These are phyloP conservation scores for Epinotia ramella DNA, from an alignment of 2,888 invertebrate genomes.

Conservation along the genomic window DNA sequence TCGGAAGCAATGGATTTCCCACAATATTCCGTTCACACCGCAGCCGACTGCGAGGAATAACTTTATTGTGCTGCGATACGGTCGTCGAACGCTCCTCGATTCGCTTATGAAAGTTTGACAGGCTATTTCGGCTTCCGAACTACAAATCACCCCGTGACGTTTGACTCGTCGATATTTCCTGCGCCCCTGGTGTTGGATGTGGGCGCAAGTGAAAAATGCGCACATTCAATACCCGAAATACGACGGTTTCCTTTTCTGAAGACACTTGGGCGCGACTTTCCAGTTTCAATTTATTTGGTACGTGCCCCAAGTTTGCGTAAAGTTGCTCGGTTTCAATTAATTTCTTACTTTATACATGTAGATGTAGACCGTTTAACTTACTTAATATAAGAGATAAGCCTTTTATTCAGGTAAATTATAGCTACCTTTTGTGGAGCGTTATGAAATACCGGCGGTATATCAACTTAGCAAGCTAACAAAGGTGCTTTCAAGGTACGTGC, in stretches of 20 bases:
- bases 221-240: constrained; percentile 38
- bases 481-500: constrained; percentile 32
- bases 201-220: constrained; percentile 21
- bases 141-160: constrained; percentile 38
- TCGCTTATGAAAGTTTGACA: constrained; percentile 10
- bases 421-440: constrained; percentile 24
- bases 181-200: constrained; percentile 6
- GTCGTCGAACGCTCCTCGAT: constrained; percentile 7
- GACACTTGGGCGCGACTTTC: constrained; percentile 30
- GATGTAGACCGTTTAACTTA: constrained; percentile 1
- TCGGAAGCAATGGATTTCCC: constrained; percentile 9
- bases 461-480: constrained; percentile 37
- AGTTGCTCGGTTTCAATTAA: constrained; percentile 41
- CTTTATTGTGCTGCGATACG: constrained; percentile 1
- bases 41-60: not conserved
- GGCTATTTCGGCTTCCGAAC: constrained; percentile 21
- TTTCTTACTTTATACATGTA: constrained; percentile 26
- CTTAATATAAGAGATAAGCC: constrained; percentile 28
- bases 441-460: constrained; percentile 29
- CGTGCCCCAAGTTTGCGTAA: constrained; percentile 30
- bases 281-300: constrained; percentile 43
- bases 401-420: constrained; percentile 31
- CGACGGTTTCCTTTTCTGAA: constrained; percentile 28
- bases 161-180: constrained; percentile 36
- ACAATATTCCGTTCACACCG: constrained; percentile 3